Base-by-base conservation (phyloP, 2,113 vertebrate species). In the Petaurus breviceps region DNA sequence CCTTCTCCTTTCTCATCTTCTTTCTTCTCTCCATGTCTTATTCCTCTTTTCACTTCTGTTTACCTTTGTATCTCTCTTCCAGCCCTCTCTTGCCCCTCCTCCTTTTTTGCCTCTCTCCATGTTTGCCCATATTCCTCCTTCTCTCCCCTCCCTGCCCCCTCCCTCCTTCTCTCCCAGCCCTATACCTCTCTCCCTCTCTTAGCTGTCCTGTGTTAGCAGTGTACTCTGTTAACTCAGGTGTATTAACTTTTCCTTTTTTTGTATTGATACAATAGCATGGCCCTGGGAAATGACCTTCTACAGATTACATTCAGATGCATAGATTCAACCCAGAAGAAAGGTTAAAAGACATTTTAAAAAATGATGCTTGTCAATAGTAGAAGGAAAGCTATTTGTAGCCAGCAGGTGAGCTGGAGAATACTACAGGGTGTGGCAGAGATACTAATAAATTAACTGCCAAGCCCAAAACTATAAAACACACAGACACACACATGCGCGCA, bases 371-470 rank as follows among this genome's bases (percentile, higher is more conserved):
- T 98, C 96, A 54, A 37, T 96, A 97, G 96, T 98, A 98, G 98
- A 96, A 96, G 95, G 95, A 98, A 96, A 98, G 97, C 94, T 96
- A 95, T 97, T 96, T 95, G 93, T 98, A 99, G 98, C 98, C 98
- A 99, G 99, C 99, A 99, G 99, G 99, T 99, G 99, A 98, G 98
- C 96, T 98, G 98, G 97, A 98, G 96, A 98, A 98, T 97, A 98
- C 98, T 98, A 98, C 97, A 99, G 99, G 99, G 99, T 99, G 99
- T 99, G 99, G 99, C 98, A 98, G 97, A 98, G 98, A 99, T 98
- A 98, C 98, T 98, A 99, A 99, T 99, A 99, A 99, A 99, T 99
- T 99, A 99, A 98, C 98, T 98, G 98, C 97, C 98, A 99, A 99
- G 99, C 98, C 99, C 98, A 98, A 98, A 97, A 96, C 95, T 95